Conservation (phyloP, 2,113 vertebrate genomes). For the Serinus canaria region DNA sequence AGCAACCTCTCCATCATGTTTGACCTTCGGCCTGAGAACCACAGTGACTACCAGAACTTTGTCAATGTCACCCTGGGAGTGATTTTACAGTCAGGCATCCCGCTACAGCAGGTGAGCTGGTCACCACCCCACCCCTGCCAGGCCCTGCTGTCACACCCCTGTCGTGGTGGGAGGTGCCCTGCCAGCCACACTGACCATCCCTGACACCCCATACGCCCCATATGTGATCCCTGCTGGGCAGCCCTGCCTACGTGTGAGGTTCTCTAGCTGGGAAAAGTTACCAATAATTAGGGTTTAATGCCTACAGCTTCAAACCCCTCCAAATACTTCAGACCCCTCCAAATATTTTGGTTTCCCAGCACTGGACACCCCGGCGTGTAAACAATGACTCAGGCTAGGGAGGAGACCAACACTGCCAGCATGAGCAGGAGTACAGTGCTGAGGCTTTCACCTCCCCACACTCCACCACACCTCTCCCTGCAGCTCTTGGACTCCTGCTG, state of each 20-base stretch:
- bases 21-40: slow-evolving; percentile 78
- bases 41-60: slow-evolving; percentile 67
- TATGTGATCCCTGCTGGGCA: background rate
- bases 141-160: background rate
- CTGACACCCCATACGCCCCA: background rate
- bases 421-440: background rate
- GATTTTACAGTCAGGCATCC: slow-evolving; percentile 72
- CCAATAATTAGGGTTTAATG: background rate
- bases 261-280: background rate
- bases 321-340: background rate
- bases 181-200: background rate
- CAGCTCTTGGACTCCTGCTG: background rate
- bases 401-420: background rate
- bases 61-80: slow-evolving; percentile 66
- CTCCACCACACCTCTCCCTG: background rate
- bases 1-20: slow-evolving; percentile 85
- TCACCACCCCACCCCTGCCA: background rate
- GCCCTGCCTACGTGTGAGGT: background rate
- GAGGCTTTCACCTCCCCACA: background rate
- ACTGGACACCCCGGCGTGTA: background rate
- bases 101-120: slow-evolving; percentile 71
- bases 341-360: background rate
- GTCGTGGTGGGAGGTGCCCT: background rate
- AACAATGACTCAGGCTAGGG: slow-evolving; percentile 32
- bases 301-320: background rate